A percentile compares a stretch with the other conserved stretches of the same genome.
phyloP scores from a whole-genome alignment of 2,113 vertebrate genomes.

The Onychostoma macrolepis region DNA sequence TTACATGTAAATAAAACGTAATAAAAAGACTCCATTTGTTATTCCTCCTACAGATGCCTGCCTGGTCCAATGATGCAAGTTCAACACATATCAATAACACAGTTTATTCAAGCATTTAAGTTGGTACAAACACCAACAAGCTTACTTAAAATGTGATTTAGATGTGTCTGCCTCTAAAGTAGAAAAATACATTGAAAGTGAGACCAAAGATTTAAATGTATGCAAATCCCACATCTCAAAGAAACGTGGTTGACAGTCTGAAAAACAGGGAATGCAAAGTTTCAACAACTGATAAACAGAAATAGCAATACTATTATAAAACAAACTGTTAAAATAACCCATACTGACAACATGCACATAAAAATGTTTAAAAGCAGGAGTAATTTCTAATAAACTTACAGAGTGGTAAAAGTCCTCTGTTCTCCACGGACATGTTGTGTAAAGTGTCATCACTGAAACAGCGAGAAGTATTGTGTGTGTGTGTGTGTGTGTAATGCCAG shows the following conservation, averaged over 20 bases:
- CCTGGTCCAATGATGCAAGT: slow-evolving; percentile 33
- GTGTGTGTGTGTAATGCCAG: slow-evolving; percentile 65
- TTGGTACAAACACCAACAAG: slow-evolving; percentile 11
- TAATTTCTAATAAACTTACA: slow-evolving; percentile 78
- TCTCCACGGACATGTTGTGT: slow-evolving; percentile 81
- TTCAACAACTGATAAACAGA: neutral
- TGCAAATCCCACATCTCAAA: slow-evolving; percentile 60
- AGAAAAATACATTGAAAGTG: neutral
- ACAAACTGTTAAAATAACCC: neutral
- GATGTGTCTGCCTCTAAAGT: slow-evolving; percentile 26
- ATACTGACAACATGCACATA: neutral
- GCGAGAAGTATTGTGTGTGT: slow-evolving; percentile 45
- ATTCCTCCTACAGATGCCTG: slow-evolving; percentile 50
- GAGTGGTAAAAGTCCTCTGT: slow-evolving; percentile 82
- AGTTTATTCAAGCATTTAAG: neutral
- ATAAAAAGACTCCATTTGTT: slow-evolving; percentile 57
- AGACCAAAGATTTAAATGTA: slow-evolving; percentile 55
- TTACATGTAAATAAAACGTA: slow-evolving; percentile 68
- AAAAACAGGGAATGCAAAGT: neutral
- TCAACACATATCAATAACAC: slow-evolving; percentile 16
- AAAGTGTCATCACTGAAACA: slow-evolving; percentile 67
- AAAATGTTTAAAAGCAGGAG: slow-evolving; percentile 3
- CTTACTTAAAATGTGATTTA: slow-evolving; percentile 24
- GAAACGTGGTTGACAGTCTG: neutral
- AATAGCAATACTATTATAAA: neutral